Percentiles rank a stretch among this genome's conserved stretches.
Conservation (phyloP, 2,113 vertebrate genomes). For the Lepus americanus region DNA sequence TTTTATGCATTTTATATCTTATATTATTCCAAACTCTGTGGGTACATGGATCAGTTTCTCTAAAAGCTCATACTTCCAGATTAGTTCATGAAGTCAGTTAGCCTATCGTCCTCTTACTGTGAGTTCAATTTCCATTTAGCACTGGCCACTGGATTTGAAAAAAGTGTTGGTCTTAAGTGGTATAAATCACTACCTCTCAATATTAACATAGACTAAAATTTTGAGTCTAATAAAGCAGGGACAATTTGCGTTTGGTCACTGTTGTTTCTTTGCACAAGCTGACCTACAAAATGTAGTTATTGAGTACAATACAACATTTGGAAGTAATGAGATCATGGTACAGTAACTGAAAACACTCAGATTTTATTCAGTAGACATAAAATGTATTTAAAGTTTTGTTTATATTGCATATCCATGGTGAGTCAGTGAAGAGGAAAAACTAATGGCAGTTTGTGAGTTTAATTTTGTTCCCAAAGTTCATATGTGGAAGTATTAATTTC, state of each 20-base stretch:
- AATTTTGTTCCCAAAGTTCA: neutral
- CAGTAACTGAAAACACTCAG: neutral
- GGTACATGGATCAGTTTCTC: neutral
- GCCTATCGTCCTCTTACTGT: neutral
- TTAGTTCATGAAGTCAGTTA: neutral
- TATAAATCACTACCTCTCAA: too few relatives aligned
- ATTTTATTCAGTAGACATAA: neutral
- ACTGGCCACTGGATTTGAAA: neutral
- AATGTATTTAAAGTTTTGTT: neutral
- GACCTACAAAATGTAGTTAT: neutral
- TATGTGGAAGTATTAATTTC: neutral
- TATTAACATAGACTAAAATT: neutral
- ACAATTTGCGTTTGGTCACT: neutral
- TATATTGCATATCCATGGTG: neutral
- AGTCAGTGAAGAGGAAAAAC: accelerated
- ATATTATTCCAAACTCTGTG: neutral
- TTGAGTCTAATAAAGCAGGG: neutral
- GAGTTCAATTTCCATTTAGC: neutral
- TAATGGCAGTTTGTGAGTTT: neutral
- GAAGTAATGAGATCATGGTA: neutral
- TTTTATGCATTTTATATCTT: neutral
- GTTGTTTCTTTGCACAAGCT: neutral
- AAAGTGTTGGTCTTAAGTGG: too few relatives aligned
- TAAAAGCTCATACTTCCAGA: neutral
- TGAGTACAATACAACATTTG: neutral